A percentile compares a stretch with the other conserved stretches of the same genome.
Evolutionary conservation across 2,888 invertebrate genomes (phyloP).

Genomic region (Rhamnusium bicolor): DNA sequence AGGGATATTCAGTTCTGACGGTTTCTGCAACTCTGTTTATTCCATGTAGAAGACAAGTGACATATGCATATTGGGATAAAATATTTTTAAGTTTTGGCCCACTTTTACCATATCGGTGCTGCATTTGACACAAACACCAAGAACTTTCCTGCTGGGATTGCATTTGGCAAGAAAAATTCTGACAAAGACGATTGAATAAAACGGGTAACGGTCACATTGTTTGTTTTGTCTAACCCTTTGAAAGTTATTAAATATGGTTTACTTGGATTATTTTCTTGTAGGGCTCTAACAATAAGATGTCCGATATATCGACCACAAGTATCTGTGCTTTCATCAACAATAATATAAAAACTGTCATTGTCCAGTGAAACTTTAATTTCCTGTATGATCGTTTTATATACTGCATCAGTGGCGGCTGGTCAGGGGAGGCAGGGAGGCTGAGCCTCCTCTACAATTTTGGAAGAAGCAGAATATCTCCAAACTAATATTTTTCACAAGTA

Average conservation of each 20-base stretch:
- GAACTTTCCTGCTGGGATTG: constrained; percentile 37
- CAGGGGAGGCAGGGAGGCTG: too few relatives aligned
- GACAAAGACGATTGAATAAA: constrained; percentile 26
- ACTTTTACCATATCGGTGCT: constrained; percentile 55
- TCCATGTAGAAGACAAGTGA: too few relatives aligned
- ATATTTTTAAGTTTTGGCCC: constrained; percentile 51
- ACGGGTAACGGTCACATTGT: constrained; percentile 24
- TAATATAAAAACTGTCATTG: constrained; percentile 21
- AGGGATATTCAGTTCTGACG: too few relatives aligned
- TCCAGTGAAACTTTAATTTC: too few relatives aligned
- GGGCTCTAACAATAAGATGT: constrained; percentile 26
- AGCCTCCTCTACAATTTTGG: too few relatives aligned
- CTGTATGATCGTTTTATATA: too few relatives aligned
- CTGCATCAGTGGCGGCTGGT: too few relatives aligned
- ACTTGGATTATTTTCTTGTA: constrained; percentile 21
- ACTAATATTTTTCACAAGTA: too few relatives aligned
- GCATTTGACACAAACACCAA: constrained; percentile 50
- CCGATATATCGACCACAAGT: constrained; percentile 33
- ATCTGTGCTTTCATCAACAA: too few relatives aligned
- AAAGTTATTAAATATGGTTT: constrained; percentile 30
- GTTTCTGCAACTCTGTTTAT: too few relatives aligned
- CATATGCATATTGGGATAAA: constrained; percentile 55
- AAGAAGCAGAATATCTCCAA: too few relatives aligned
- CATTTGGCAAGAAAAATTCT: constrained; percentile 30
- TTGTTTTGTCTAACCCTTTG: constrained; percentile 25